Evolutionary conservation across 2,888 invertebrate genomes (phyloP), one percentile per base, ranked within the genome.

Genomic region (Alloplasta piceator): DNA sequence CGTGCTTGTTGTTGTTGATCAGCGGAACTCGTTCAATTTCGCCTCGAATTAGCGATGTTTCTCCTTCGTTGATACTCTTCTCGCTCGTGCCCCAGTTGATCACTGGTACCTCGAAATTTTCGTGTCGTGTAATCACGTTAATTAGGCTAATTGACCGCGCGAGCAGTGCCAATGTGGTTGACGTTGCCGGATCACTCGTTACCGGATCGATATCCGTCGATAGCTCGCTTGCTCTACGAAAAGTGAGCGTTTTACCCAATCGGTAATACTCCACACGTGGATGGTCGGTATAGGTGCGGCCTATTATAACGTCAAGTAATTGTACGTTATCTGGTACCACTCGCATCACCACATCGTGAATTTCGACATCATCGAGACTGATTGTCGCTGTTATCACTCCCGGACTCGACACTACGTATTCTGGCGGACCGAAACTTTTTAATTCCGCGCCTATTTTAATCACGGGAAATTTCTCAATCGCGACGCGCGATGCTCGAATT

Each of bases 281-380:
- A 1, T 61, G 63, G 5, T 76, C 70, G 12, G 70, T 70, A 43
- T 56, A 76, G 0, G 76, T 7, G 6, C 76, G 76, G 12, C 70
- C 76, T 1, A 77, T 43, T 0, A 77, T 36, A 1, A 16, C 38
- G 6, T 70, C 76, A 0, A 70, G 56, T 0, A 48, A 3, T 6
- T 77, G 76, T 6, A 14, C 12, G 3, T 77, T 41, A 5, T 77
- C 76, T 1, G 70, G 70, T 0, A 61, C 52, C 0, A 76, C 68
- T 0, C 43, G 61, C 10, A 68, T 3, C 1, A 7, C 2, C 6
- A 76, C 43, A 6, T 52, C 48, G 1, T 26, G 10, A 0, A 76
- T 61, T 4, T 52, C n/a, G 0, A 61, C 76, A 1, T 39, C 55
- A n/a, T 76, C 76, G 2, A 68, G 68, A 0, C 2, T n/a, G 0